phyloP scores from a whole-genome alignment of 2,888 invertebrate species.

The Sarcophaga caerulescens region DNA sequence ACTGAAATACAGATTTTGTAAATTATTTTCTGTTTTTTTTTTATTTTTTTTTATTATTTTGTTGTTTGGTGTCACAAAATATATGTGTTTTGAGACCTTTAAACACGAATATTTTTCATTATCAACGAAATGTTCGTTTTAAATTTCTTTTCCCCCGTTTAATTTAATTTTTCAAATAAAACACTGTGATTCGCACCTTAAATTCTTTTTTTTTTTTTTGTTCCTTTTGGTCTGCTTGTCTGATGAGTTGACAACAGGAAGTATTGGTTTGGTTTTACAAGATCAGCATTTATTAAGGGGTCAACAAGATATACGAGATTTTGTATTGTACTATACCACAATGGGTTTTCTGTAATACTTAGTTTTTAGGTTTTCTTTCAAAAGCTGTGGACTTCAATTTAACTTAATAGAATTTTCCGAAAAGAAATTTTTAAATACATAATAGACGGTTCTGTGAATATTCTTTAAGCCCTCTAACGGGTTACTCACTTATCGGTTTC shows the following conservation, averaged over 20 bases:
- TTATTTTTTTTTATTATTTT: background rate
- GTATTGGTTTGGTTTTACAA: background rate
- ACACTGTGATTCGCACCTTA: background rate
- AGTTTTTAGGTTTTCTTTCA: too few relatives aligned
- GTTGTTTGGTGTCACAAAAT: background rate
- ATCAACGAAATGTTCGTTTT: conserved; percentile 29
- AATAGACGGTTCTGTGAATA: too few relatives aligned
- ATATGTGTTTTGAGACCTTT: conserved; percentile 43
- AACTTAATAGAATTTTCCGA: too few relatives aligned
- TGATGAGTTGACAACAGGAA: background rate
- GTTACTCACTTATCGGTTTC: too few relatives aligned
- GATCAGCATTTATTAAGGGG: background rate
- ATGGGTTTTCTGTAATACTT: too few relatives aligned
- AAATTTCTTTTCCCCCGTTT: background rate
- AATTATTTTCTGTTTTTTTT: background rate
- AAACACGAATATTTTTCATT: conserved; percentile 54
- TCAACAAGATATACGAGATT: background rate
- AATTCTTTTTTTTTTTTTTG: too few relatives aligned
- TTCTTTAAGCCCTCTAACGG: too few relatives aligned
- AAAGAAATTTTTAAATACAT: too few relatives aligned
- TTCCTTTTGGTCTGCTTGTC: background rate
- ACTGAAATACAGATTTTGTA: too few relatives aligned
- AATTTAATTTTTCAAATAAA: background rate
- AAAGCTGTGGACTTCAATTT: too few relatives aligned
- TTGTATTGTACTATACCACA: too few relatives aligned